These are phyloP conservation scores for Actenoides lindsayi DNA, from an alignment of 2,113 vertebrate genomes.

Conservation along the genomic window DNA sequence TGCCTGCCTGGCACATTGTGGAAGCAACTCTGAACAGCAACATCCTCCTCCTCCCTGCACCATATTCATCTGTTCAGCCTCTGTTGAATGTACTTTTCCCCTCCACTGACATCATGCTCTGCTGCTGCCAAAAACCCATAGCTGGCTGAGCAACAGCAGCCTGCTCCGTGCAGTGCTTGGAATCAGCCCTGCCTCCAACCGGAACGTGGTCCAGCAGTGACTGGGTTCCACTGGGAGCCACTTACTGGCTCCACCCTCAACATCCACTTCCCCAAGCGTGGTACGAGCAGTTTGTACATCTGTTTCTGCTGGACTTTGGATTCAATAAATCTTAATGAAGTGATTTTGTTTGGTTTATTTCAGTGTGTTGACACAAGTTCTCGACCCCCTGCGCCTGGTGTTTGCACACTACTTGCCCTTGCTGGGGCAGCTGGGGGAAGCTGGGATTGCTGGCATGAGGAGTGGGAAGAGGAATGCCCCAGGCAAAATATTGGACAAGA, in stretches of 20 bases:
- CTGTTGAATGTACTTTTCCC: not conserved
- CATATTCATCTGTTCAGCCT: not conserved
- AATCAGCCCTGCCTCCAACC: not conserved
- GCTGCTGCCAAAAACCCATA: not conserved
- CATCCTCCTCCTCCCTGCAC: not conserved
- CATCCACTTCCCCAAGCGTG: not conserved
- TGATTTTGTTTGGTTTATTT: not conserved
- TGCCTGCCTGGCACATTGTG: not conserved
- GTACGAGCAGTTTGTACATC: not conserved
- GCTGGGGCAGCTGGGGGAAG: not conserved
- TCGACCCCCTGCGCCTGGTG: not conserved
- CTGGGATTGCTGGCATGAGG: not conserved
- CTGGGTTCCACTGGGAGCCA: not conserved
- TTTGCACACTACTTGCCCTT: not conserved
- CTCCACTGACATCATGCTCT: not conserved
- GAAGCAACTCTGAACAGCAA: not conserved
- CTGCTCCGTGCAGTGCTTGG: not conserved
- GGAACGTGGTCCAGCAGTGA: fast-evolving
- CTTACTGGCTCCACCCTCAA: not conserved
- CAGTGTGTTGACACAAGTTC: not conserved
- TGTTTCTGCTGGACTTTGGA: not conserved
- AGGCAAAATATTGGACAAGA: not conserved
- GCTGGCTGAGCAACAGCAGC: not conserved
- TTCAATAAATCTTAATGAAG: not conserved
- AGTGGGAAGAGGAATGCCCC: not conserved